A percentile compares a stretch with the other conserved stretches of the same genome.
Conservation (phyloP, 2,888 invertebrate genomes). For the Polydesmus complanatus region DNA sequence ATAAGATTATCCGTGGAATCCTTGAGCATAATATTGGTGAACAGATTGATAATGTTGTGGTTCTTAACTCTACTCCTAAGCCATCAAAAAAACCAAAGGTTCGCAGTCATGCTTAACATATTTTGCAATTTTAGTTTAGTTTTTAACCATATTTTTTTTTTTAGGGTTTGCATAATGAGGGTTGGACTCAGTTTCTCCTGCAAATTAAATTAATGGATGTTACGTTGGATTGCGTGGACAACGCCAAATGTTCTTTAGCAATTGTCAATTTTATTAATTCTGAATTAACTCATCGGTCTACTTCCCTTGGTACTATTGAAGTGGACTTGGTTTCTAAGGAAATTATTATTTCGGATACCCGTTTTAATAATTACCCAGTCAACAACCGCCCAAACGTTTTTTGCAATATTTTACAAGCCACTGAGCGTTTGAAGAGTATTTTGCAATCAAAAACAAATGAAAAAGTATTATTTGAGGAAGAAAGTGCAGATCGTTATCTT, state of each 20-base stretch:
- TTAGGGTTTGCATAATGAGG: slow-evolving; percentile 17
- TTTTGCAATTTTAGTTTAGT: neutral
- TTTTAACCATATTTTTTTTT: neutral
- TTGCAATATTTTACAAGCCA: slow-evolving; percentile 72
- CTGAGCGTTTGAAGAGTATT: slow-evolving; percentile 24
- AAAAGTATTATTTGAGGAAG: neutral
- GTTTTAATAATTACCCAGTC: slow-evolving; percentile 44
- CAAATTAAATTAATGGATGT: slow-evolving; percentile 76
- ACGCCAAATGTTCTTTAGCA: slow-evolving; percentile 47
- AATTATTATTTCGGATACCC: slow-evolving; percentile 63
- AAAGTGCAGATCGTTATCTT: slow-evolving; percentile 24
- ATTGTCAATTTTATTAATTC: slow-evolving; percentile 87
- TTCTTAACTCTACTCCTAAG: too few species aligned
- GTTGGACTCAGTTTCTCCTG: slow-evolving; percentile 59
- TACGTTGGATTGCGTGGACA: slow-evolving; percentile 42
- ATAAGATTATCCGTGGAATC: slow-evolving; percentile 72
- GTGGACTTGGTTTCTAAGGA: slow-evolving; percentile 86
- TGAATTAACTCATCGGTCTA: slow-evolving; percentile 65
- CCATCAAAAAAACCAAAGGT: too few species aligned
- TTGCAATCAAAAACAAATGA: too few species aligned
- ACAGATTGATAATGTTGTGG: too few species aligned
- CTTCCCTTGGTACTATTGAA: slow-evolving; percentile 78
- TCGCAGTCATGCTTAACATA: too few species aligned
- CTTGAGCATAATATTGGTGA: slow-evolving; percentile 82
- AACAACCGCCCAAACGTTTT: slow-evolving; percentile 72